Percentiles rank a stretch among this genome's conserved stretches.
Conservation (phyloP, 2,888 invertebrate genomes). For the Gymnosoma rotundatum region DNA sequence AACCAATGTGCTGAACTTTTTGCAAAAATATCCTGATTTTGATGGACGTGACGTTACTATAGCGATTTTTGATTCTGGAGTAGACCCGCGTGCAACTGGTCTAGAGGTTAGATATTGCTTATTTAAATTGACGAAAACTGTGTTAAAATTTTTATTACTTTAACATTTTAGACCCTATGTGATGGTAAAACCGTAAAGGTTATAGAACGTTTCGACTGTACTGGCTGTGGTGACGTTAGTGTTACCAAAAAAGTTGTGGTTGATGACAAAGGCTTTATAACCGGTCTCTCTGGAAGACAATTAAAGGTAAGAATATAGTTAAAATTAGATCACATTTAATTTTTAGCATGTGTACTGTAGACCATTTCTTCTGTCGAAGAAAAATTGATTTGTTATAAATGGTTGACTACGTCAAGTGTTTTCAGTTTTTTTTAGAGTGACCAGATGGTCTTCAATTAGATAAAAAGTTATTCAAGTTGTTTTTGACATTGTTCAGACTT, state of each 20-base stretch:
- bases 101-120: conserved; percentile 87
- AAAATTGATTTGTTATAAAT: not conserved
- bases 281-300: conserved; percentile 93
- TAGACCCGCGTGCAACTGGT: conserved; percentile 97
- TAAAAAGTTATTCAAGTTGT: not conserved
- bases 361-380: not conserved
- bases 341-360: not conserved
- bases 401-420: not conserved
- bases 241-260: conserved; percentile 89
- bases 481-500: no score
- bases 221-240: conserved; percentile 98
- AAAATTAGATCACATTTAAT: not conserved
- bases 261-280: conserved; percentile 88
- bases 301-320: conserved; percentile 86
- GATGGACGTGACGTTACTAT: conserved; percentile 96
- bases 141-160: not conserved
- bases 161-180: conserved; percentile 87
- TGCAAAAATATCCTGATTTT: conserved; percentile 93
- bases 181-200: conserved; percentile 94
- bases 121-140: not conserved
- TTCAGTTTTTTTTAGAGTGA: conserved; percentile 13
- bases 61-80: conserved; percentile 98
- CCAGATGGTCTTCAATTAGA: not conserved
- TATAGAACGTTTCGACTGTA: conserved; percentile 96
- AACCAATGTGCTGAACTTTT: conserved; percentile 93